Evolutionary conservation across 2,113 vertebrate genomes (phyloP), one percentile per base, ranked within the genome.

Genomic region (Callospermophilus lateralis): DNA sequence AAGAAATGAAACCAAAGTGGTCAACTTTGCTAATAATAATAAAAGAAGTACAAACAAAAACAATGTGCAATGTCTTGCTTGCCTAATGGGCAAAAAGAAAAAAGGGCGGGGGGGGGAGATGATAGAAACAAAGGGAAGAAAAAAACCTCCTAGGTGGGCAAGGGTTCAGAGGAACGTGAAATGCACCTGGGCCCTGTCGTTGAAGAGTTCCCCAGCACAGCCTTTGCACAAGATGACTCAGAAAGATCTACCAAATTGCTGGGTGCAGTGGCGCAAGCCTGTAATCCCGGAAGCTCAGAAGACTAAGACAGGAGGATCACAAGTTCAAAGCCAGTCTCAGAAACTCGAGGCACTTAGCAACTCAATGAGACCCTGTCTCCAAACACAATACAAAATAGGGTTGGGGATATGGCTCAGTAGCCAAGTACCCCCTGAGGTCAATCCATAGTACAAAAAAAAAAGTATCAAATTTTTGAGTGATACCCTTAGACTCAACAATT

Each of bases 131-230:
- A 19, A 61, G 22, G 70, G 22, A 34, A 42, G 45, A 32, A 55
- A 37, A 11, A 34, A 34, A 84, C 2, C 13, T 7, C 34, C 3
- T n/a, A 26, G 1, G 42, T 2, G 8, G 26, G 17, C 53, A 74
- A 79, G 61, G 16, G 26, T 16, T 42, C 42, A 5, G 51, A 28
- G 65, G 58, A 88, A 77, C 12, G 13, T 0, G 4, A 13, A 16
- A 17, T 0, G 4, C 16, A 6, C 8, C 30, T 42, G 2, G 12
- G 28, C 22, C 10, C 17, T 16, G 4, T 30, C 26, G 39, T 0
- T 8, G 26, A 61, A 48, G 55, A 37, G 19, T 6, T 8, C 22
- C 6, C 3, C 3, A 13, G 42, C 3, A 7, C 1, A 2, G 26
- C 5, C 61, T 93, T 48, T 37, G 37, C 4, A 32, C 24, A 51